These are phyloP conservation scores for Leucoma salicis DNA, from an alignment of 2,888 invertebrate species.

Conservation along the genomic window DNA sequence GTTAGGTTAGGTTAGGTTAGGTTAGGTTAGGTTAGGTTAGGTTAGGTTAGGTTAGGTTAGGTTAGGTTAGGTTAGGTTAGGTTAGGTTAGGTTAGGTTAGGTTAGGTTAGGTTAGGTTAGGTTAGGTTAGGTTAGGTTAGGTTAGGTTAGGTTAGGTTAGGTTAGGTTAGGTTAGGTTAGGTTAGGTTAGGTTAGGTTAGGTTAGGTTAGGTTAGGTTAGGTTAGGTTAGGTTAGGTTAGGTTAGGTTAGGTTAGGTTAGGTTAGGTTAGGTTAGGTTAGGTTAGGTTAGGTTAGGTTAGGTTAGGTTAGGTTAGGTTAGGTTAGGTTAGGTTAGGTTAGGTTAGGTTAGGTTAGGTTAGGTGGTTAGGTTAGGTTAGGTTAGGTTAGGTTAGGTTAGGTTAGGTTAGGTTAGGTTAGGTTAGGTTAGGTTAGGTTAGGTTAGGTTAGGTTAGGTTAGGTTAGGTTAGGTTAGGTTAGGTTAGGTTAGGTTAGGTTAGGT, in stretches of 20 bases:
- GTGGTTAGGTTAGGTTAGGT: constrained; percentile 4
- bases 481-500: constrained; percentile 12
- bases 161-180: constrained; percentile 20
- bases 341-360: constrained; percentile 15
- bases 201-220: constrained; percentile 5
- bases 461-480: neutral
- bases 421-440: constrained; percentile 3
- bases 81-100: constrained; percentile 17
- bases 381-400: constrained; percentile 2
- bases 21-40: constrained; percentile 7
- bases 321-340: constrained; percentile 13
- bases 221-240: constrained; percentile 9
- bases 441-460: neutral
- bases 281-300: constrained; percentile 9
- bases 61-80: constrained; percentile 9
- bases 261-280: constrained; percentile 7
- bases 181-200: constrained; percentile 16
- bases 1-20: constrained; percentile 17
- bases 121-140: constrained; percentile 26
- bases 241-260: constrained; percentile 10
- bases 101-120: constrained; percentile 26
- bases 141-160: constrained; percentile 30
- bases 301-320: constrained; percentile 8
- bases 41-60: constrained; percentile 7
- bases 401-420: constrained; percentile 10